A percentile compares a stretch with the other conserved stretches of the same genome.
Evolutionary conservation across 2,113 vertebrate species (phyloP).

Genomic region (Vimba vimba): DNA sequence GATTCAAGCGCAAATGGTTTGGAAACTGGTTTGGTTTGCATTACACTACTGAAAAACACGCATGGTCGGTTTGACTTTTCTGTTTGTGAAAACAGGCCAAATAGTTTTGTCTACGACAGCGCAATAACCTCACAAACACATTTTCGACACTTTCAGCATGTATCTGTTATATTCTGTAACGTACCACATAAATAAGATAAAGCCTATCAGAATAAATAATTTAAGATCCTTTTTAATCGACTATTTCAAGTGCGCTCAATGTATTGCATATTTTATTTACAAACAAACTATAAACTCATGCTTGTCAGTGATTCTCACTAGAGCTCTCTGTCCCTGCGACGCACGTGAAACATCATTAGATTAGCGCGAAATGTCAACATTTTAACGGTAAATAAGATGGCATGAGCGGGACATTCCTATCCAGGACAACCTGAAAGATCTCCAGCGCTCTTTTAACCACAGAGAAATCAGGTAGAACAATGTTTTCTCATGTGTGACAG

Average conservation of each 20-base stretch:
- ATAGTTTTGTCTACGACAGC: neutral
- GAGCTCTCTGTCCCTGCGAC: neutral
- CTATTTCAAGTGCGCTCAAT: neutral
- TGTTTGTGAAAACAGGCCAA: neutral
- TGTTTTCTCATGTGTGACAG: neutral
- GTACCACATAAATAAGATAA: neutral
- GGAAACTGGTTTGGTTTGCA: neutral
- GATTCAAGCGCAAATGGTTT: slow-evolving; percentile 11
- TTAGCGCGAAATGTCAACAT: slow-evolving; percentile 10
- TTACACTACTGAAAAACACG: neutral
- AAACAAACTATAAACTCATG: neutral
- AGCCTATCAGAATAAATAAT: neutral
- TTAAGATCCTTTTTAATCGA: neutral
- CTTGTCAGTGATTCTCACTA: neutral
- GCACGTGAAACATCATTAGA: neutral
- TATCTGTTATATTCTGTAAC: neutral
- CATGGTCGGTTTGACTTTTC: neutral
- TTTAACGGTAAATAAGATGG: slow-evolving; percentile 1
- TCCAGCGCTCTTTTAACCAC: neutral
- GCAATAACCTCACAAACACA: neutral
- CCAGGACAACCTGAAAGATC: neutral
- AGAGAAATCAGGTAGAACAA: slow-evolving; percentile 10
- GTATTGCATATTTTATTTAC: neutral
- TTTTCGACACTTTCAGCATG: neutral
- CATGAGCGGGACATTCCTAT: neutral